Percentiles rank a stretch among this genome's conserved stretches.
Conservation (phyloP, 2,113 vertebrate species). For the Martes martes region DNA sequence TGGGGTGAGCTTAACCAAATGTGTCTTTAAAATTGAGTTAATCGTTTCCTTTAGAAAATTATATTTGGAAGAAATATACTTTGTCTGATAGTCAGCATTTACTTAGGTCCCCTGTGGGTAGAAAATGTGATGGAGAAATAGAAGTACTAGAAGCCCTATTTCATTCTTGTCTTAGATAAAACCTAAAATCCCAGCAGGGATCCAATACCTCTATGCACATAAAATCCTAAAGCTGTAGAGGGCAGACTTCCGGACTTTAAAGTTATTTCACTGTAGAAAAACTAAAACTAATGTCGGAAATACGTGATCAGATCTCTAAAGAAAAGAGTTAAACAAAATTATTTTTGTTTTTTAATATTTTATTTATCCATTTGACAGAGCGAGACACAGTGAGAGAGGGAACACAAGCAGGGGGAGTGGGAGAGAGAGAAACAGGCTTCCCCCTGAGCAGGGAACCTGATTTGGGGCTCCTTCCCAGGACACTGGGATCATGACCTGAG, state of each 20-base stretch:
- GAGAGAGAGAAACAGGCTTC: no score
- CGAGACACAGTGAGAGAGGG: no score
- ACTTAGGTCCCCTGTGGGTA: neutral
- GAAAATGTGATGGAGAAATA: neutral
- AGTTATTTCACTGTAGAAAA: neutral
- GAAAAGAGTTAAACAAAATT: neutral
- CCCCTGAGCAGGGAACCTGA: no score
- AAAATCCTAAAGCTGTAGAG: neutral
- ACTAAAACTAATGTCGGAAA: neutral
- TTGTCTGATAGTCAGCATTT: neutral
- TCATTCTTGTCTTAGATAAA: neutral
- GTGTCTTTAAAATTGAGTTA: neutral
- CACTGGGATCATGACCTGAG: no score
- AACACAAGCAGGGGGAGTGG: no score
- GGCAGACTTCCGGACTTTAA: neutral
- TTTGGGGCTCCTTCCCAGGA: no score
- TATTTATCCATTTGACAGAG: no score
- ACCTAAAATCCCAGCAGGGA: neutral
- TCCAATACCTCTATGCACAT: neutral
- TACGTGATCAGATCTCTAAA: neutral
- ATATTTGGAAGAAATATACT: conserved; percentile 21
- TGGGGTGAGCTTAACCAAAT: neutral
- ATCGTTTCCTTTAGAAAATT: neutral
- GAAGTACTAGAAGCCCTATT: neutral
- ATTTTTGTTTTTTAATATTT: neutral